Evolutionary conservation across 2,113 vertebrate species (phyloP), one percentile per base, ranked within the genome.

Genomic region (Oryzias curvinotus): DNA sequence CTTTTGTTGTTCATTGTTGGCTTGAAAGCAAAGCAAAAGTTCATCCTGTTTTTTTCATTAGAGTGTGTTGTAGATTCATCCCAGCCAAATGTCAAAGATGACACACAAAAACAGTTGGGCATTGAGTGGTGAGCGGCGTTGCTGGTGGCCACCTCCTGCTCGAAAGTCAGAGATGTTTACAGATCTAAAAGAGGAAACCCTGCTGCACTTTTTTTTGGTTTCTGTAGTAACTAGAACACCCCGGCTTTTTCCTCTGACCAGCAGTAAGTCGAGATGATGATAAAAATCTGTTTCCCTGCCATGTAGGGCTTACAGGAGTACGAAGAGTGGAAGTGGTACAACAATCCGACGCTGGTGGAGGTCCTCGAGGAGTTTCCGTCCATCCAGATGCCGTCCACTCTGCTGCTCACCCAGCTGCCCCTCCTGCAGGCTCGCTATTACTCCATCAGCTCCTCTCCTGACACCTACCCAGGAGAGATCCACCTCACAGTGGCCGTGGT

Each of bases 271-370:
- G 18, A 5, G 5, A 5, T 30, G n/a, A 23, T 36, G 25, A 26
- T 30, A 3, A 12, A 14, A 15, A 15, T 60, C n/a, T 65, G 26
- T 57, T 5, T 43, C 45, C 17, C 23, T 44, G 5, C 49, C 45
- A 13, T 53, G 0, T 87, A 99, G 97, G 97, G 97, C 47, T 84
- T 98, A 76, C 97, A 99, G 84, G 97, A 98, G 68, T 99, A 99
- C 0, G 97, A 99, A 75, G 93, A 98, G 62, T 99, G 97, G 97
- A 98, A 98, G 64, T 99, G 97, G 97, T 95, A 93, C 85, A 98
- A 96, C 85, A 98, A 95, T 59, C 92, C 95, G 12, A 98, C 95
- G 0, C 71, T 99, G 0, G 95, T 99, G 87, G 97, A 99, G 89
- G 94, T 96, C 30, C 84, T 99, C 80, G 94, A 98, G 73, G 96